Base-by-base conservation (phyloP, 2,888 invertebrate genomes). In the Priocnemis perturbator region DNA sequence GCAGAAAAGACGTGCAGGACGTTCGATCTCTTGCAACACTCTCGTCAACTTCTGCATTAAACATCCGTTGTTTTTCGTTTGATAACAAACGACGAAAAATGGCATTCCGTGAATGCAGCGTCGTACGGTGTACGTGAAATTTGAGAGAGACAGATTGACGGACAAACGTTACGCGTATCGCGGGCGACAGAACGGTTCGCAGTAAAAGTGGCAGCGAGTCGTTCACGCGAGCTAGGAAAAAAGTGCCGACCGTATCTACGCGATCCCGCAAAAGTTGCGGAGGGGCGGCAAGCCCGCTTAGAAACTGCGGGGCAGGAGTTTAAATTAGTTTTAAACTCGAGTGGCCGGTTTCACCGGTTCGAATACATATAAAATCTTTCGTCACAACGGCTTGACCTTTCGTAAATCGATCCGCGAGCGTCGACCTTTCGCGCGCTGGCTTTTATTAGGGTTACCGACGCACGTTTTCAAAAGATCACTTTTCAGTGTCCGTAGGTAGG, bases 321-420 rank as follows among this genome's bases (percentile, higher is more conserved):
- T 72, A 67, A 74, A 74, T 74, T 64, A 57, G 60, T 68, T 70
- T 66, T 69, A 48, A 59, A 65, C 45, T 55, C 47, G 61, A 60
- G 53, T 48, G 55, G 64, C 73, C 66, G 68, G 73, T 73, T 69
- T 47, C 64, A 69, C 69, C 70, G 67, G 70, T 72, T 79, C 64
- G 59, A 71, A 61, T 59, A 45, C 50, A 64, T 63, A 37, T 7
- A 65, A 70, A 71, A 56, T 74, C 63, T 61, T 53, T 26, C 45
- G 19, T 30, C 17, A 26, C n/a, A 52, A 60, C 70, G 74, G 58
- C 69, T 67, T 77, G 73, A 79, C 75, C 79, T 79, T 79, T 79
- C 63, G 65, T 63, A 58, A 70, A 79, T 79, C 72, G 73, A 76
- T 69, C 70, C 64, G 66, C 58, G 67, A 73, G 61, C 73, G 64